Base-by-base conservation (phyloP, 35 echinoderm and acorn worm species). In the Heliocidaris erythrogramma region DNA sequence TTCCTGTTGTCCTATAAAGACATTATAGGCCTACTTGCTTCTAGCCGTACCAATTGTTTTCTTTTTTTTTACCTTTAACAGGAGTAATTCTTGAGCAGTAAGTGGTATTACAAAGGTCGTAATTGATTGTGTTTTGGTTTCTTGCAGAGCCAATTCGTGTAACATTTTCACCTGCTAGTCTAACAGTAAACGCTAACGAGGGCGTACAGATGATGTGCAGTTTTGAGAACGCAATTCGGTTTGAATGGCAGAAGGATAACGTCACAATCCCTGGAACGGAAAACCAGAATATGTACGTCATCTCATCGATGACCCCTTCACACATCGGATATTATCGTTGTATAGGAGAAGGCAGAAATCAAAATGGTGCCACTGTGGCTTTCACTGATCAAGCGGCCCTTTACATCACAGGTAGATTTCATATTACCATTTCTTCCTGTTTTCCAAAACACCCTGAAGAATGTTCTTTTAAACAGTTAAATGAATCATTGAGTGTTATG, bases 171-270 rank as follows among this genome's bases (percentile, higher is more conserved):
- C 87, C 87, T 12, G 29, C 31, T 7, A 89, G 47, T 89, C 87
- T 42, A n/a, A 89, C 87, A 24, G 9, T 89, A 42, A 42, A 16
- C 87, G 11, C 47, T 24, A 16, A n/a, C 9, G 87, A 89, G 14
- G 13, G 31, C 10, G 87, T 89, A 7, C 29, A 89, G 18, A 32
- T 89, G 87, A 89, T 16, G 87, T 89, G 87, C 29, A 24, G 31
- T 18, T 89, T 89, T 13, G 87, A 89, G 31, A 89, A 89, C 29
- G 31, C 47, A 3, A 16, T 32, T 89, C 87, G 87, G 17, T 89
- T 89, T 42, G 87, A 89, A 48, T 89, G 87, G 87, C 47, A 48
- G 32, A 89, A 89, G 87, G 87, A 89, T 89, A 48, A 89, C 32
- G 17, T 89, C 2, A 32, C 87, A 9, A 89, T 89, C 47, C 31